Base-by-base conservation (phyloP, 2,888 invertebrate species). In the Trissoscelio sp. region DNA sequence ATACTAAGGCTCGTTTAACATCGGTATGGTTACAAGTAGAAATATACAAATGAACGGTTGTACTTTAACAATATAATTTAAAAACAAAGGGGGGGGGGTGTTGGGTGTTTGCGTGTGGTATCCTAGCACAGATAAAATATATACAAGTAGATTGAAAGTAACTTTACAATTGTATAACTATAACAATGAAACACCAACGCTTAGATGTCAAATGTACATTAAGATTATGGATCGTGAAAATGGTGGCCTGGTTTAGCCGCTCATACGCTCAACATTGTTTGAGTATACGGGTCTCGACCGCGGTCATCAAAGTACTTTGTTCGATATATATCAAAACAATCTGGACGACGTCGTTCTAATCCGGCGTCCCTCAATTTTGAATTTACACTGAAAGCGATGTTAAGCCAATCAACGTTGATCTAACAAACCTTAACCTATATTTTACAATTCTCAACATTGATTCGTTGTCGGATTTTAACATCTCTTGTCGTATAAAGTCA, bases 11-110 rank as follows among this genome's bases (percentile, higher is more conserved):
- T 70, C 44, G 34, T 75, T 81, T 81, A 77, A 81, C 70, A 81
- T 81, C 60, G 39, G 69, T 69, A 79, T 46, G 79, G 37, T 80
- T 80, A 80, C 51, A 74, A 69, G 70, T 80, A 80, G 75, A 75
- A 80, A 80, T 75, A 75, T 80, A 80, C 80, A 80, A 80, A 80
- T 80, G 75, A 80, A 80, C 75, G 67, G 37, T 80, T 80, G 80
- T 75, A 80, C 75, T 80, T 70, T 74, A 80, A 75, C 75, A 75
- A 80, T 70, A 73, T 80, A 70, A 80, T 74, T 66, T 74, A 75
- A 80, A 80, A 80, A 58, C 51, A 80, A 75, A 70, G 39, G 20
- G 46, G 57, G 74, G 80, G 39, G 20, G 46, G 57, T 80, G 80
- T 80, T 53, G 69, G 53, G 79, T 67, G 72, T 73, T 72, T 57